A percentile compares a stretch with the other conserved stretches of the same genome.
These are phyloP conservation scores for Sorex maritimensis DNA, from an alignment of 2,797 vertebrate species.

Conservation along the genomic window DNA sequence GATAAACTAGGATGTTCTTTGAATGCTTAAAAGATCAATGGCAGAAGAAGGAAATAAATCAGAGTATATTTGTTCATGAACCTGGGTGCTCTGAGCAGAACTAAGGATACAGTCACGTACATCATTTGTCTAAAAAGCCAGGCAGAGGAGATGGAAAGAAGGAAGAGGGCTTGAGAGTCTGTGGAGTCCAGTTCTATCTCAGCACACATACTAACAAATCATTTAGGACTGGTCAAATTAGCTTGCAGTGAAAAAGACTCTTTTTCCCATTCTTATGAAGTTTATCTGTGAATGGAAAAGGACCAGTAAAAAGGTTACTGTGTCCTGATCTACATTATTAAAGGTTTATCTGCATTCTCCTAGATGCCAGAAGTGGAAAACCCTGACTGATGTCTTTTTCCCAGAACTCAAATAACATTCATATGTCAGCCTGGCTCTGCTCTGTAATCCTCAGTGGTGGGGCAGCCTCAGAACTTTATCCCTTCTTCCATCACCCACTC, in stretches of 20 bases:
- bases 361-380: neutral
- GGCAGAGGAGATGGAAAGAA: too few relatives aligned
- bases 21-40: neutral
- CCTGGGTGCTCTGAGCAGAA: neutral
- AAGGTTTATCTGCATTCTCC: constrained; percentile 35
- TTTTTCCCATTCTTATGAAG: constrained; percentile 21
- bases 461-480: neutral
- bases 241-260: neutral
- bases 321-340: neutral
- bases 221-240: constrained; percentile 10
- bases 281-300: constrained; percentile 42
- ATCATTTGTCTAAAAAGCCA: neutral
- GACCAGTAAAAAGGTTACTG: neutral
- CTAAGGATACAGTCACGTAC: neutral
- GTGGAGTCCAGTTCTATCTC: accelerated
- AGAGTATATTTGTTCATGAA: neutral
- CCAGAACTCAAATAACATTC: neutral
- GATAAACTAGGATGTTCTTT: neutral
- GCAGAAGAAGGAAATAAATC: neutral
- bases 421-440: neutral
- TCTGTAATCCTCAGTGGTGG: too few relatives aligned
- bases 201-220: neutral
- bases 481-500: neutral
- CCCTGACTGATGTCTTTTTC: constrained; percentile 2
- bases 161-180: too few relatives aligned